Evolutionary conservation across 2,888 invertebrate species (phyloP).

Genomic region (Agriopis aurantiaria): DNA sequence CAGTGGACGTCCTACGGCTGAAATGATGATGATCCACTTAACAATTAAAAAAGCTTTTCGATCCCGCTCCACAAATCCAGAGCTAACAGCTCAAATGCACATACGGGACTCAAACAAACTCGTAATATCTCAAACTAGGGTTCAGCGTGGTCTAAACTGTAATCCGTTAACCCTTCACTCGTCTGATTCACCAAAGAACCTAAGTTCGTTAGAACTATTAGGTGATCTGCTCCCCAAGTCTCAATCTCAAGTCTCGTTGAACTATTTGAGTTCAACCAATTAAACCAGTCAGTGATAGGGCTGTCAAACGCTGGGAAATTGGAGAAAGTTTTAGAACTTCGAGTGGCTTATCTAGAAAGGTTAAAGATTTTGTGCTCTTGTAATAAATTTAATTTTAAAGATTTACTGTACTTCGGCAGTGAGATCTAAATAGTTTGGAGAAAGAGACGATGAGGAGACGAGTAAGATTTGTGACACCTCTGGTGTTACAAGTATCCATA

Average conservation of each 20-base stretch:
- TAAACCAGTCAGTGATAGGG: slow-evolving; percentile 28
- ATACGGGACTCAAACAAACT: not conserved
- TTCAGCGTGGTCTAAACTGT: slow-evolving; percentile 11
- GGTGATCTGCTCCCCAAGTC: slow-evolving; percentile 21
- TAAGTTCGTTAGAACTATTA: slow-evolving; percentile 17
- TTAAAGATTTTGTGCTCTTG: not conserved
- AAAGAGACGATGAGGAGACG: not conserved
- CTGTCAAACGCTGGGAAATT: slow-evolving; percentile 21
- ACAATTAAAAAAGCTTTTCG: not conserved
- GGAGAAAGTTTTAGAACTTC: slow-evolving; percentile 25
- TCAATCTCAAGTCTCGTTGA: slow-evolving; percentile 30
- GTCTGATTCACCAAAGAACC: slow-evolving; percentile 49
- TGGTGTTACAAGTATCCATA: too few species aligned
- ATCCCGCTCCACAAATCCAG: not conserved
- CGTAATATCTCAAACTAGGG: not conserved
- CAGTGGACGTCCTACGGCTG: too few species aligned
- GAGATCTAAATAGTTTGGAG: slow-evolving; percentile 1
- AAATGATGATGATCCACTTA: not conserved
- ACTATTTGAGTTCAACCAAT: slow-evolving; percentile 40
- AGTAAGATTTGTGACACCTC: too few species aligned
- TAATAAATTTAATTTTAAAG: slow-evolving; percentile 3
- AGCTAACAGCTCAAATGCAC: not conserved
- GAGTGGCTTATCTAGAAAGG: slow-evolving; percentile 25
- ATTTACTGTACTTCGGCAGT: not conserved
- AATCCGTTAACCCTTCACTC: slow-evolving; percentile 35